Base-by-base conservation (phyloP, 2,797 vertebrate genomes). In the Ciconia nigra region DNA sequence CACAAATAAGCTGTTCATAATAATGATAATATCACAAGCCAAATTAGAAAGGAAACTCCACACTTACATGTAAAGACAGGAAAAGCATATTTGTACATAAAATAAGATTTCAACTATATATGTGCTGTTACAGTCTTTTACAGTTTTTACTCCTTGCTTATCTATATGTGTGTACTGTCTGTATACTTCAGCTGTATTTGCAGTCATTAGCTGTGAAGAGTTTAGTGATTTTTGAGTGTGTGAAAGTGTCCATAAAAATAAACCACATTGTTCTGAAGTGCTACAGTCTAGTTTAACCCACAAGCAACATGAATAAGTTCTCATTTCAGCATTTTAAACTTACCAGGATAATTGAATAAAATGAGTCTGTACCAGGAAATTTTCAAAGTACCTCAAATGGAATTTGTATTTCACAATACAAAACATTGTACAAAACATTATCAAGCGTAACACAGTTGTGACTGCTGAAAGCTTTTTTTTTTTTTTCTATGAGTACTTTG, bases 391-490 rank as follows among this genome's bases (percentile, higher is more conserved):
- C 14, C 25, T 94, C 62, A 96, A 78, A 95, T 81, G 47, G 73
- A 94, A 95, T 94, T 96, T 92, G 57, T 83, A 77, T 91, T 92
- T 95, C 61, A 74, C 69, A 83, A 52, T 78, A 83, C 33, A 63
- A 94, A 96, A 90, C 72, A 81, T 37, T 49, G 52, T 67, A 77
- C 55, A 83, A 88, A 95, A 90, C 58, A 71, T 71, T 78, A 77
- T 62, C 52, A 84, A 86, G 44, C 5, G 4, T 52, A 87, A 90
- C 41, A 83, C 29, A 77, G 47, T 63, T 92, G 74, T 78, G 74
- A 73, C 52, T 95, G 71, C 41, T 93, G 88, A 94, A 95, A 94
- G 73, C 70, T 93, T 15, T 70, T 94, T 78, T 85, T 54, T 78
- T 54, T 78, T 58, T 14, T 11, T 20, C 31, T 89, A 25, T 47